Evolutionary conservation across 2,888 invertebrate species (phyloP).

Genomic region (Brachylomia viminalis): DNA sequence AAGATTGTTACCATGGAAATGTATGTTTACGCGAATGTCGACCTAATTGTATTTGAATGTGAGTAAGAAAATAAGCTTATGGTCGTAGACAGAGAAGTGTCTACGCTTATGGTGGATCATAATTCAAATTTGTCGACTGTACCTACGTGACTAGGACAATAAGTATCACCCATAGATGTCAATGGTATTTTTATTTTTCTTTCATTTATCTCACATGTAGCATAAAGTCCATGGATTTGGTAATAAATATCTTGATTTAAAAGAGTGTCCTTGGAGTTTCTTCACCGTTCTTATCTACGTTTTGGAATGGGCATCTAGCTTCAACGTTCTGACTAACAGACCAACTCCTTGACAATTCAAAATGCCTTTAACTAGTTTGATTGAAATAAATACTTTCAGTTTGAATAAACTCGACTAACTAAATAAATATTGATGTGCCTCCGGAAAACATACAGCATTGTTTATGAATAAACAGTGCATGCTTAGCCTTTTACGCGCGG

Average conservation of each 20-base stretch:
- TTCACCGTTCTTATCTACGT: neutral
- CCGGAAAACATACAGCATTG: too few species aligned
- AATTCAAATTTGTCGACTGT: too few species aligned
- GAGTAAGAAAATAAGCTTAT: too few species aligned
- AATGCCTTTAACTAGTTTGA: neutral
- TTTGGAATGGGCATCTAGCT: neutral
- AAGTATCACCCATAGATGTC: neutral
- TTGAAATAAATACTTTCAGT: neutral
- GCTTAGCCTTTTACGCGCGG: too few species aligned
- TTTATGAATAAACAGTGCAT: too few species aligned
- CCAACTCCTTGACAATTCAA: neutral
- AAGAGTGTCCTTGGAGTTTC: neutral
- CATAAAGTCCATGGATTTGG: neutral
- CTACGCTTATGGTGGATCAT: too few species aligned
- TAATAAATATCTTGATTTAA: neutral
- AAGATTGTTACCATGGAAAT: too few species aligned
- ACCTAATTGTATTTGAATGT: too few species aligned
- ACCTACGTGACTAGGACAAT: neutral
- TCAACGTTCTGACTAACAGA: neutral
- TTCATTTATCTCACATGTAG: neutral
- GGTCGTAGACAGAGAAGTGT: too few species aligned
- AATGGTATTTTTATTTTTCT: neutral
- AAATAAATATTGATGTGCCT: too few species aligned
- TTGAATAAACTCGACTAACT: neutral
- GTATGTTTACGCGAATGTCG: too few species aligned